A percentile compares a stretch with the other conserved stretches of the same genome.
phyloP scores from a whole-genome alignment of 2,113 vertebrate genomes.

The Solenodon paradoxus region DNA sequence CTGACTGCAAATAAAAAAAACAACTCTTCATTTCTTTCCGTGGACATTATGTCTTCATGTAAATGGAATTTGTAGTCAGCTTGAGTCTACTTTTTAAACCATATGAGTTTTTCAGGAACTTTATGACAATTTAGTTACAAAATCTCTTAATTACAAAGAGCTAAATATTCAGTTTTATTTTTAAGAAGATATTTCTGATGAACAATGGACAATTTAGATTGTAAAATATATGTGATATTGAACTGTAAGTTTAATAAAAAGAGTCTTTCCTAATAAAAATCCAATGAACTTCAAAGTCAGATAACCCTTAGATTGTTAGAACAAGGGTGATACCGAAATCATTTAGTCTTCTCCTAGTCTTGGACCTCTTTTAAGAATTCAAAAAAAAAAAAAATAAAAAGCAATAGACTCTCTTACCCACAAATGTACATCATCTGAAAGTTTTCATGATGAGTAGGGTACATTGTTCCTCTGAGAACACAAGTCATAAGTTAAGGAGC shows the following conservation, averaged over 20 bases:
- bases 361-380: too few species aligned
- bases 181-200: background rate
- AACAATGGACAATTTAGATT: background rate
- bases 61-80: conserved; percentile 22
- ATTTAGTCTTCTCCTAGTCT: background rate
- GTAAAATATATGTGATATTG: background rate
- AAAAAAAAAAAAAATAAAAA: too few species aligned
- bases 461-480: background rate
- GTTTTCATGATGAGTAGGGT: background rate
- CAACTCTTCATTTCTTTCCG: conserved; percentile 8
- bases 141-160: background rate
- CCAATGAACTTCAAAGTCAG: background rate
- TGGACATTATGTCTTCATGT: background rate
- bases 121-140: background rate
- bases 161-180: background rate
- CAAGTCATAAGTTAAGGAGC: background rate
- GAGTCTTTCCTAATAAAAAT: background rate
- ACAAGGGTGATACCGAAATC: too few species aligned
- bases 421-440: background rate
- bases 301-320: background rate
- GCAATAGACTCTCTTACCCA: background rate
- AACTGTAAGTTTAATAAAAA: background rate
- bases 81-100: background rate
- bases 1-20: background rate
- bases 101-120: background rate